Evolutionary conservation across 92 coral and sea anemone species (phyloP).

Genomic region (Meandrina meandrites): DNA sequence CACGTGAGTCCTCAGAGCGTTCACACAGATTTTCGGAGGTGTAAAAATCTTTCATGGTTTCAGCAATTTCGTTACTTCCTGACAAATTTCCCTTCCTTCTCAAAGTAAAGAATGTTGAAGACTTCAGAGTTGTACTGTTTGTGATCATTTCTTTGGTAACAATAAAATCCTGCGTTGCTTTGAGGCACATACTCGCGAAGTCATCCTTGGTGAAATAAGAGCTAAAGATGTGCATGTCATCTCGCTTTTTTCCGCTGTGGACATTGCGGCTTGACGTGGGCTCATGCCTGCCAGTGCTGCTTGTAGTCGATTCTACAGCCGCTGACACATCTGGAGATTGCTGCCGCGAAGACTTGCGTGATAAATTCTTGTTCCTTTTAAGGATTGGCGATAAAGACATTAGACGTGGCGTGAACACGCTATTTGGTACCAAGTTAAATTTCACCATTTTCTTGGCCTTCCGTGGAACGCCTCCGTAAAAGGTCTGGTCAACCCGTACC

Average conservation of each 20-base stretch:
- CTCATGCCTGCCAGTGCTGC: not conserved
- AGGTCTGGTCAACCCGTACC: slow-evolving; percentile 66
- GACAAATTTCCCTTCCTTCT: slow-evolving; percentile 67
- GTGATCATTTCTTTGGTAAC: slow-evolving; percentile 83
- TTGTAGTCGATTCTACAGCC: not conserved
- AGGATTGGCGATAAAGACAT: slow-evolving; percentile 65
- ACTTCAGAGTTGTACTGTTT: slow-evolving; percentile 74
- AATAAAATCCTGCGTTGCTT: slow-evolving; percentile 76
- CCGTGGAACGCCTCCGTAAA: slow-evolving; percentile 71
- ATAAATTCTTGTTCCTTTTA: slow-evolving; percentile 31
- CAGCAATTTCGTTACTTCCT: slow-evolving; percentile 44
- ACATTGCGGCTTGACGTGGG: not conserved
- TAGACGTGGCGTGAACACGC: slow-evolving; percentile 67
- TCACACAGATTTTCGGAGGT: slow-evolving; percentile 60
- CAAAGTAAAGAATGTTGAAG: slow-evolving; percentile 78
- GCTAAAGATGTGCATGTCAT: not conserved
- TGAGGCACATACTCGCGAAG: slow-evolving; percentile 71
- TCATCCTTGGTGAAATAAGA: slow-evolving; percentile 16
- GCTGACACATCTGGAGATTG: not conserved
- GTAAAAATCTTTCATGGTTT: slow-evolving; percentile 66
- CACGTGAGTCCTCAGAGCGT: slow-evolving; percentile 25
- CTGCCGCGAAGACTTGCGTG: not conserved
- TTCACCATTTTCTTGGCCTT: slow-evolving; percentile 61
- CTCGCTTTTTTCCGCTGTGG: not conserved
- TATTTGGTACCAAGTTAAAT: slow-evolving; percentile 59